phyloP scores from a whole-genome alignment of 2,113 vertebrate genomes.

The Siniperca knerii region DNA sequence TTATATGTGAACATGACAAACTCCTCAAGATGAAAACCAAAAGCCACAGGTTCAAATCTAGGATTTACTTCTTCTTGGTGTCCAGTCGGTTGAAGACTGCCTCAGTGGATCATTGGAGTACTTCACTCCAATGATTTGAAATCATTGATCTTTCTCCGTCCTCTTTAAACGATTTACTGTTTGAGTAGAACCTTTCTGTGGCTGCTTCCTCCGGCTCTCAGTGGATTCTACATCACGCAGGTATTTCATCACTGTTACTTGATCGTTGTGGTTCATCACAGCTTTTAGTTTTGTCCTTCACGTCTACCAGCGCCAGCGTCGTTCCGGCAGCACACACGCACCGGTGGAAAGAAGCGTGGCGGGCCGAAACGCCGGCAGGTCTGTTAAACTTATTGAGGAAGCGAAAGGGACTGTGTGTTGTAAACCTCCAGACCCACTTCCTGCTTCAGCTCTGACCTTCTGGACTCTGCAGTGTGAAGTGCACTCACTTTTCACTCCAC shows the following conservation, averaged over 20 bases:
- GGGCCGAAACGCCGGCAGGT: no score
- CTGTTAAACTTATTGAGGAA: no score
- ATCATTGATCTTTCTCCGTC: neutral
- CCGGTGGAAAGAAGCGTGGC: no score
- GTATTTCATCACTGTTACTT: neutral
- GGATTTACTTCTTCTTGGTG: neutral
- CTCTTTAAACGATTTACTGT: neutral
- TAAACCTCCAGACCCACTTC: neutral
- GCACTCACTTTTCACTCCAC: neutral
- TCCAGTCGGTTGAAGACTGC: neutral
- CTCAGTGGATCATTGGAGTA: neutral
- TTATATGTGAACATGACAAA: constrained; percentile 10
- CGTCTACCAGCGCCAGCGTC: no score
- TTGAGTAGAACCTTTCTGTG: no score
- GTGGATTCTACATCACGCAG: neutral
- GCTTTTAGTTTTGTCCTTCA: neutral
- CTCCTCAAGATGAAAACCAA: neutral
- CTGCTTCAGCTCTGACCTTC: neutral
- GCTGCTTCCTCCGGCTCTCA: neutral
- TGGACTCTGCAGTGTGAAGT: neutral
- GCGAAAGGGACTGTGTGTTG: neutral
- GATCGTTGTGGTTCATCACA: neutral
- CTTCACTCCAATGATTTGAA: neutral
- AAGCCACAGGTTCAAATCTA: neutral
- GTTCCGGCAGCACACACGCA: no score